These are phyloP conservation scores for Microchirus variegatus DNA, from an alignment of 2,797 vertebrate species.

Conservation along the genomic window DNA sequence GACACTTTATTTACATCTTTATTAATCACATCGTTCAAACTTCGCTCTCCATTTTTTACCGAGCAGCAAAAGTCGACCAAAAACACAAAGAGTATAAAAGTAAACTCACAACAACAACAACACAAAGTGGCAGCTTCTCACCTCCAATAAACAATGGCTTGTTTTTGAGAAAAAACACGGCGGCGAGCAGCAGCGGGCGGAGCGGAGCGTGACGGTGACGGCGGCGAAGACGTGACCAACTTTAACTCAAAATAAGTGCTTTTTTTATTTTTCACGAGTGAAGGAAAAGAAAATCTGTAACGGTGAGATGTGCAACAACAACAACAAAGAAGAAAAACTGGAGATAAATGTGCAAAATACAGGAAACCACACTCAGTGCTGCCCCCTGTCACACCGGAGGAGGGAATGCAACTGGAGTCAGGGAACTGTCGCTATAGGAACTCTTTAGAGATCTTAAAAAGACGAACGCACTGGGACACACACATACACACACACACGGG, in stretches of 20 bases:
- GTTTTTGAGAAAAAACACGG: conserved; percentile 71
- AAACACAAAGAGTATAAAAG: conserved; percentile 54
- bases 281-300: conserved; percentile 5
- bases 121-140: conserved; percentile 44
- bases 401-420: neutral
- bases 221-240: conserved; percentile 3
- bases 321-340: neutral
- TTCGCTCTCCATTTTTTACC: conserved; percentile 35
- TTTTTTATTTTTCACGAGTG: conserved; percentile 25
- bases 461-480: conserved; percentile 1
- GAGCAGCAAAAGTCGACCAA: conserved; percentile 66
- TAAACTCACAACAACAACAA: conserved; percentile 55
- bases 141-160: conserved; percentile 8
- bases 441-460: conserved; percentile 56
- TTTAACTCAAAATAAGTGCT: conserved; percentile 24
- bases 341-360: neutral
- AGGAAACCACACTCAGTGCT: conserved; percentile 10
- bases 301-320: conserved; percentile 40
- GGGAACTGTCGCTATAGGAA: conserved; percentile 3
- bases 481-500: neutral
- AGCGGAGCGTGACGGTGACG: conserved; percentile 29
- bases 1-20: conserved; percentile 80
- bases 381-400: neutral
- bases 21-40: conserved; percentile 71
- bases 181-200: conserved; percentile 18